These are phyloP conservation scores for Diadromus collaris DNA, from an alignment of 2,888 invertebrate genomes.

Conservation along the genomic window DNA sequence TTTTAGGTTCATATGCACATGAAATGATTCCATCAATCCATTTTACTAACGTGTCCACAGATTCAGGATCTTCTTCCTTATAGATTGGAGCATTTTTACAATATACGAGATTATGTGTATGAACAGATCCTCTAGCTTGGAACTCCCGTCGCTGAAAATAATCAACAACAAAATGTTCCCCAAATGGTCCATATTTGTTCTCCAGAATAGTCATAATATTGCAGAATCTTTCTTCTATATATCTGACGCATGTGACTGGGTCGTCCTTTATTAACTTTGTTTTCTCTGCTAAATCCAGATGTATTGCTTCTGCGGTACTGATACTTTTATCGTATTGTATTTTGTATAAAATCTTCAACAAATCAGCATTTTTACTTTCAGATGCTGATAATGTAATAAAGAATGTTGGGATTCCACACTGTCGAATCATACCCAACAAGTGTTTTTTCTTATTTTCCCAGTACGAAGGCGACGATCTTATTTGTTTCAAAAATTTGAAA, in stretches of 20 bases:
- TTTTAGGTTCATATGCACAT: constrained; percentile 76
- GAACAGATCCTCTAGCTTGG: constrained; percentile 48
- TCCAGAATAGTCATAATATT: constrained; percentile 20
- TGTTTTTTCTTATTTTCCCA: constrained; percentile 76
- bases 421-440: constrained; percentile 78
- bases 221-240: constrained; percentile 28
- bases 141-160: constrained; percentile 62
- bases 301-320: constrained; percentile 21
- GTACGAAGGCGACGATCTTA: constrained; percentile 76
- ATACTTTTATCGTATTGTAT: constrained; percentile 52
- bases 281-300: constrained; percentile 49
- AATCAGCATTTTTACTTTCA: constrained; percentile 75
- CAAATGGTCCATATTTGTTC: constrained; percentile 59
- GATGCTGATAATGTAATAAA: constrained; percentile 77
- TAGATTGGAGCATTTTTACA: constrained; percentile 36
- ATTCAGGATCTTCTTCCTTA: not conserved
- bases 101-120: constrained; percentile 36
- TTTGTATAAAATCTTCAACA: constrained; percentile 74
- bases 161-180: constrained; percentile 34
- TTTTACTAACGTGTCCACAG: not conserved
- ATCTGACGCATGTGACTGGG: constrained; percentile 42
- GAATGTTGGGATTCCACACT: constrained; percentile 76
- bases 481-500: constrained; percentile 66
- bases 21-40: constrained; percentile 15
- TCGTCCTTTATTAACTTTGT: constrained; percentile 63